Evolutionary conservation across 2,113 vertebrate genomes (phyloP).

Genomic region (Acanthisitta chloris): DNA sequence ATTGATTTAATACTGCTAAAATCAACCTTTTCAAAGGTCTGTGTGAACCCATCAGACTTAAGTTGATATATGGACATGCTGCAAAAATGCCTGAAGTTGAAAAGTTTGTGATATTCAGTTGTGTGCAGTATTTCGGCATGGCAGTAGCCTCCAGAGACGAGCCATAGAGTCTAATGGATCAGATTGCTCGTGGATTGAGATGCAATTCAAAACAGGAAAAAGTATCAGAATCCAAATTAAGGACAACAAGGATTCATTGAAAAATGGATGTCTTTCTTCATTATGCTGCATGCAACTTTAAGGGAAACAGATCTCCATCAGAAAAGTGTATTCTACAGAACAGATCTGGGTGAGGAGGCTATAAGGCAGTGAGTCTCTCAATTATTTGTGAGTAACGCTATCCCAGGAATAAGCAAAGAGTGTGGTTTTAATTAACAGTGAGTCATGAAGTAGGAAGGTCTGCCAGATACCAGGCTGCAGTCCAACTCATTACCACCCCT

Average conservation of each 20-base stretch:
- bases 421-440: conserved; percentile 76
- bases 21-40: neutral
- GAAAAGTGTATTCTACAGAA: neutral
- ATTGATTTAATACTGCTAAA: neutral
- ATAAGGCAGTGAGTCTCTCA: neutral
- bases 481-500: conserved; percentile 63
- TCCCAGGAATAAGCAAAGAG: conserved; percentile 65
- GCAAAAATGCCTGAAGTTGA: neutral
- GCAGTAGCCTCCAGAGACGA: neutral
- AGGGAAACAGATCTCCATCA: conserved; percentile 18
- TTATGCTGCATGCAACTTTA: neutral
- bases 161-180: neutral
- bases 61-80: neutral
- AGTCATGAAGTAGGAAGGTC: conserved; percentile 60
- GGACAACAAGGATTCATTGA: neutral
- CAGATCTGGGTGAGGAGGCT: neutral
- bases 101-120: neutral
- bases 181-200: neutral
- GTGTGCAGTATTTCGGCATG: neutral
- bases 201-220: neutral
- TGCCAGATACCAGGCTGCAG: conserved; percentile 58
- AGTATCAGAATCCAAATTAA: conserved; percentile 13
- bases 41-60: neutral
- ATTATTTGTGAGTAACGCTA: conserved; percentile 52
- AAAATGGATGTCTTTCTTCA: conserved; percentile 28